Conservation (phyloP, 35 echinoderm and acorn worm genomes). For the Acanthaster planci region DNA sequence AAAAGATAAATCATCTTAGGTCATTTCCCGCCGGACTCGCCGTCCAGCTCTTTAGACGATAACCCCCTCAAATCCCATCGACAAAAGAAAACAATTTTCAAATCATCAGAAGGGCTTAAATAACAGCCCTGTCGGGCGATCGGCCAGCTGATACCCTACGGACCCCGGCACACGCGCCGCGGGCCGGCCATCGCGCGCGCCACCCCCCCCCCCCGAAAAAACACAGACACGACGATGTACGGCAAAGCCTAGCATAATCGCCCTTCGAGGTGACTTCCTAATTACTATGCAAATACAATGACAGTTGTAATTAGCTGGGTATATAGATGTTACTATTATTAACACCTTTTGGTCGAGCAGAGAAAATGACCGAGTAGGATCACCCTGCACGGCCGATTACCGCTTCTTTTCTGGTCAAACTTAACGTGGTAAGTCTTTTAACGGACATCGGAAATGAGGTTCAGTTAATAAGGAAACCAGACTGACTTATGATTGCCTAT, state of each 20-base stretch:
- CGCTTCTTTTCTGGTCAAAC: no score
- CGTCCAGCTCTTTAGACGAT: background rate
- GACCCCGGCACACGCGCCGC: no score
- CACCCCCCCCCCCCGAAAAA: no score
- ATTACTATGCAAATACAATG: conserved; percentile 17
- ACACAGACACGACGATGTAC: no score
- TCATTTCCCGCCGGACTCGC: conserved; percentile 12
- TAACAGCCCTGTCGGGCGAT: no score
- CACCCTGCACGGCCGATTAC: background rate
- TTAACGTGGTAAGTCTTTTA: no score
- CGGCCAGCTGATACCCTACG: no score
- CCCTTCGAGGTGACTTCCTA: background rate
- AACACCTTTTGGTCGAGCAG: conserved; percentile 10
- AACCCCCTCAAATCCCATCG: background rate
- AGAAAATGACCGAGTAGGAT: conserved; percentile 2
- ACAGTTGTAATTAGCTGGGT: conserved; percentile 3
- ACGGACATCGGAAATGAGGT: no score
- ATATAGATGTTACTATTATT: conserved; percentile 27
- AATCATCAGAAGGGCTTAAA: conserved; percentile 14
- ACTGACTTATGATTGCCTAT: no score
- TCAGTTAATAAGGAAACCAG: no score
- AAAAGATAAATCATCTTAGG: conserved; percentile 15
- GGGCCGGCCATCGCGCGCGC: no score
- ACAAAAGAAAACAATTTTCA: background rate
- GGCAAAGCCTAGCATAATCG: no score